These are phyloP conservation scores for Agriopis aurantiaria DNA, from an alignment of 2,888 invertebrate species.

Conservation along the genomic window DNA sequence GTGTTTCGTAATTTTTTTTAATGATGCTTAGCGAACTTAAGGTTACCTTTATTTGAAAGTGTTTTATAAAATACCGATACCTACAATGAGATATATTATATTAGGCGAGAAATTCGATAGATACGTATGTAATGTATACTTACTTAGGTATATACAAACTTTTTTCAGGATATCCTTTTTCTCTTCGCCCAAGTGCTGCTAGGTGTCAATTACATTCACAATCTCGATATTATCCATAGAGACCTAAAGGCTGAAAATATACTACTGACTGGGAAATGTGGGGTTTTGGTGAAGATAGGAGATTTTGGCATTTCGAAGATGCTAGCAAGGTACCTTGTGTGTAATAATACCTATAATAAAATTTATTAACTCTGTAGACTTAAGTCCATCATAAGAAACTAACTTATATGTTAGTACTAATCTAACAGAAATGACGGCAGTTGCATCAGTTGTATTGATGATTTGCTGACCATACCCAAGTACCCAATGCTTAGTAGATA, in stretches of 20 bases:
- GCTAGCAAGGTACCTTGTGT: constrained; percentile 85
- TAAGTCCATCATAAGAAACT: not conserved
- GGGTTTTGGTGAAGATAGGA: constrained; percentile 91
- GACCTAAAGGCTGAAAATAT: constrained; percentile 96
- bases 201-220: constrained; percentile 93
- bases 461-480: too few species aligned
- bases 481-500: too few species aligned
- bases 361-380: not conserved
- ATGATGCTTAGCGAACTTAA: too few species aligned
- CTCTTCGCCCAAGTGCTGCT: constrained; percentile 91
- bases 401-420: too few species aligned
- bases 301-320: constrained; percentile 95
- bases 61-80: too few species aligned
- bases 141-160: not conserved
- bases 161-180: constrained; percentile 88
- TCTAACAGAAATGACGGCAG: too few species aligned
- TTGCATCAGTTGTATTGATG: too few species aligned
- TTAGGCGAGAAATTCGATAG: too few species aligned
- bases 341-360: not conserved
- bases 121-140: too few species aligned
- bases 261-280: constrained; percentile 89
- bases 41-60: too few species aligned
- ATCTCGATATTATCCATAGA: constrained; percentile 91
- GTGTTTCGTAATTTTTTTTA: too few species aligned
- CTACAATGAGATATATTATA: too few species aligned